Evolutionary conservation across 2,888 invertebrate species (phyloP).

Genomic region (Cecidostiba fungosa): DNA sequence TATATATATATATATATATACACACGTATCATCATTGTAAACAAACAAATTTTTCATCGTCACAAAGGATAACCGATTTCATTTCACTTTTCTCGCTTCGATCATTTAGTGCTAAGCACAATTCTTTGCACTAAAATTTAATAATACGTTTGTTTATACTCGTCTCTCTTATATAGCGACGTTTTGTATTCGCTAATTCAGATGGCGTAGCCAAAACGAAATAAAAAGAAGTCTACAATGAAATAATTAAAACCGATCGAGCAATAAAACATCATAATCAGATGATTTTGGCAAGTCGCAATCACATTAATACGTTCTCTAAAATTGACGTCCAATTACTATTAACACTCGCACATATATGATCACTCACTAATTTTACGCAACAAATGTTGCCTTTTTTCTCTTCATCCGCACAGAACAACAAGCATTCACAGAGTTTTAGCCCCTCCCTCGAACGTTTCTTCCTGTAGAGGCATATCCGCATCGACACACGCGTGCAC

Average conservation of each 20-base stretch:
- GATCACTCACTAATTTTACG: background rate
- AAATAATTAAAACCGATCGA: background rate
- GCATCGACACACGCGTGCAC: background rate
- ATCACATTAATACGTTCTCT: constrained; percentile 24
- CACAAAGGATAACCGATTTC: background rate
- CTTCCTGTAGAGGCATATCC: constrained; percentile 43
- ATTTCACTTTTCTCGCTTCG: background rate
- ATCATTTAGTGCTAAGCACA: background rate
- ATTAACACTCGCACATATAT: background rate
- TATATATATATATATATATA: too few species aligned
- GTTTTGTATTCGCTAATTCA: background rate
- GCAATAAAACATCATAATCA: constrained; percentile 7
- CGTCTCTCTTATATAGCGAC: background rate
- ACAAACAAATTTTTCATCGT: background rate
- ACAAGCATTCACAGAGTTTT: constrained; percentile 4
- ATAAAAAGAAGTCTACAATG: background rate
- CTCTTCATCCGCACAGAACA: background rate
- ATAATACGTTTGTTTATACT: background rate
- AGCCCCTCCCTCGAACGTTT: background rate
- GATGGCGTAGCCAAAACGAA: background rate
- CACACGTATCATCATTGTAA: background rate
- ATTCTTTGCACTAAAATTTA: constrained; percentile 2
- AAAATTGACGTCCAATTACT: constrained; percentile 22
- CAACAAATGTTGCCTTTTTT: constrained; percentile 11
- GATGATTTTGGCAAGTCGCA: constrained; percentile 18